Evolutionary conservation across 2,888 invertebrate genomes (phyloP), one percentile per base, ranked within the genome.

Genomic region (Monochamus alternatus): DNA sequence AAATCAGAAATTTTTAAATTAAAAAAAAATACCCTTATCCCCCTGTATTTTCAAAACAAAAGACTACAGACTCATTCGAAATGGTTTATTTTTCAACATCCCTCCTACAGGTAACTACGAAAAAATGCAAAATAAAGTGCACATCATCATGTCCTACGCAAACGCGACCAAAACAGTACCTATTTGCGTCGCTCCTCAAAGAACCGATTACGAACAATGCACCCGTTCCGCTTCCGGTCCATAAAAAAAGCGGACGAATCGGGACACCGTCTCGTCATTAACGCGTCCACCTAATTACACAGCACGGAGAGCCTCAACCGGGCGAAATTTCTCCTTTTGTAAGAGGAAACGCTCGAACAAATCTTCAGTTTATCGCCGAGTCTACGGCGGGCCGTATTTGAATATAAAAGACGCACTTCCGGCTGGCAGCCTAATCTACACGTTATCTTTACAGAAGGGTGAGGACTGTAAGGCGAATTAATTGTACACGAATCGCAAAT

Each of bases 341-440:
- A 44, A 68, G 43, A 12, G 58, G 68, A 44, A 68, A 68, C 68
- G 68, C 44, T 68, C 58, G 52, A 68, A 58, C 58, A 68, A 68
- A 68, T 68, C 68, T 43, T 68, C 58, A 68, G 68, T 44, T 68
- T 68, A 44, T 43, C 68, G 14, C 10, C 68, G 59, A n/a, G 55
- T 55, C 68, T 68, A 55, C 32, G 65, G 30, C 51, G 65, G 12
- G 10, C 47, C 52, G 38, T 52, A 59, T 68, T 68, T 68, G 68
- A 68, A 68, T 68, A 59, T 68, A 68, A 68, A 68, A 58, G 68
- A 55, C 55, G 58, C 43, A 67, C 58, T 68, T 68, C 68, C 68
- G 55, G 58, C 59, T 58, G 67, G 38, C n/a, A 1, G 68, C 58
- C 58, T 68, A 68, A 68, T 68, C 68, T 68, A 68, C 68, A 68